These are phyloP conservation scores for Dinocampus coccinellae DNA, from an alignment of 2,888 invertebrate species.

Conservation along the genomic window DNA sequence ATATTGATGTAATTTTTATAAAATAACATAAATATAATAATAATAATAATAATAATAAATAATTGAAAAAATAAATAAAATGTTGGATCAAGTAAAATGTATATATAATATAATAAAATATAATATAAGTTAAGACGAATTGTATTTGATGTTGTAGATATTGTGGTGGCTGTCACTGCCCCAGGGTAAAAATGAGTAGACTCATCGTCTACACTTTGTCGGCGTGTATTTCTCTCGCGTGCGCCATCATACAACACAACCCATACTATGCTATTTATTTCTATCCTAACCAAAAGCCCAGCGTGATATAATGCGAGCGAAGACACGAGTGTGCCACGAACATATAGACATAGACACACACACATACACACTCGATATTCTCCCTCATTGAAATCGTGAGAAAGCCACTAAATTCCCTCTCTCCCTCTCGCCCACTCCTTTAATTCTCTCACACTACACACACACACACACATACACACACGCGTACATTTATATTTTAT, in stretches of 20 bases:
- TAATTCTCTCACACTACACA: conserved; percentile 1
- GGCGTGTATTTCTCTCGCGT: no score
- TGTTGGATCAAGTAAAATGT: no score
- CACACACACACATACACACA: background rate
- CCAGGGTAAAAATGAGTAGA: background rate
- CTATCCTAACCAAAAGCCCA: conserved; percentile 3
- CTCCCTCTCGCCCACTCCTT: no score
- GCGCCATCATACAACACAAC: conserved; percentile 28
- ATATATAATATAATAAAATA: background rate
- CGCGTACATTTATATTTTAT: background rate
- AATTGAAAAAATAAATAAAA: no score
- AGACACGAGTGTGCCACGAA: conserved; percentile 34
- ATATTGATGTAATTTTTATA: no score
- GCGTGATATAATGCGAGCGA: no score
- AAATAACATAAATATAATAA: no score
- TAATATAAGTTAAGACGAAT: conserved; percentile 8
- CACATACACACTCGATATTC: no score
- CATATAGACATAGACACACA: background rate
- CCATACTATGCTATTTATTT: conserved; percentile 3
- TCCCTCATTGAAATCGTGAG: conserved; percentile 44
- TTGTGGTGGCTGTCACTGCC: background rate
- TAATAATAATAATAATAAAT: background rate
- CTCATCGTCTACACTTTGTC: conserved; percentile 37
- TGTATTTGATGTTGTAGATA: background rate
- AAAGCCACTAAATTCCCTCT: no score